Conservation (phyloP, 1,140 invertebrate species). For the Drosophila pectinifera region DNA sequence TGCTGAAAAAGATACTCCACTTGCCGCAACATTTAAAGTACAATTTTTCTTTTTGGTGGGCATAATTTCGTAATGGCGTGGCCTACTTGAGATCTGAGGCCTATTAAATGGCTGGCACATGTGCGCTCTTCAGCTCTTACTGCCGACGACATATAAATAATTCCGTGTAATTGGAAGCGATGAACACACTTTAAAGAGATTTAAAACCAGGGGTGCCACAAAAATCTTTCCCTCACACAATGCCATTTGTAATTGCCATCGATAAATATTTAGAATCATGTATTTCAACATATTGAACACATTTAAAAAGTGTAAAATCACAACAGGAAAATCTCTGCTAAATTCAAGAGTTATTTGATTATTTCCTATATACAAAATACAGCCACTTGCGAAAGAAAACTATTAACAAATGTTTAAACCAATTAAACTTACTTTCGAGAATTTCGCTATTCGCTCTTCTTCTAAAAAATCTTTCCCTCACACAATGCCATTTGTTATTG, state of each 20-base stretch:
- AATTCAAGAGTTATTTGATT: not conserved
- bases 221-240: constrained; percentile 3
- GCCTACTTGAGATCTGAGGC: constrained; percentile 59
- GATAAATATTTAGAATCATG: not conserved
- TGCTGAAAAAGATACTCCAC: constrained; percentile 67
- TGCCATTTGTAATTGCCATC: not conserved
- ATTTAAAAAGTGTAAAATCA: too few relatives aligned
- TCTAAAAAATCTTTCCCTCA: constrained; percentile 1
- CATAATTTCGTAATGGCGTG: constrained; percentile 74
- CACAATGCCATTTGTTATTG: constrained; percentile 2
- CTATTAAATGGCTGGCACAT: constrained; percentile 54
- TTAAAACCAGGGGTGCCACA: constrained; percentile 10
- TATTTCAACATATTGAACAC: not conserved
- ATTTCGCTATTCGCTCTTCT: not conserved
- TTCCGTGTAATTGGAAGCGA: constrained; percentile 7
- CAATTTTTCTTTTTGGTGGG: constrained; percentile 36
- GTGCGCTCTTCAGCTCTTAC: constrained; percentile 16
- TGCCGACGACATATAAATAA: constrained; percentile 6
- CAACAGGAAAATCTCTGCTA: too few relatives aligned
- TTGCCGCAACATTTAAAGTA: constrained; percentile 24
- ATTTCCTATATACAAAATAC: too few relatives aligned
- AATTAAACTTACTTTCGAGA: not conserved
- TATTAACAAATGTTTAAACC: too few relatives aligned
- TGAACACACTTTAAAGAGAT: constrained; percentile 6
- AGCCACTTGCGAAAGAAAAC: too few relatives aligned